These are phyloP conservation scores for Zalophus californianus DNA, from an alignment of 2,797 vertebrate genomes.

Conservation along the genomic window DNA sequence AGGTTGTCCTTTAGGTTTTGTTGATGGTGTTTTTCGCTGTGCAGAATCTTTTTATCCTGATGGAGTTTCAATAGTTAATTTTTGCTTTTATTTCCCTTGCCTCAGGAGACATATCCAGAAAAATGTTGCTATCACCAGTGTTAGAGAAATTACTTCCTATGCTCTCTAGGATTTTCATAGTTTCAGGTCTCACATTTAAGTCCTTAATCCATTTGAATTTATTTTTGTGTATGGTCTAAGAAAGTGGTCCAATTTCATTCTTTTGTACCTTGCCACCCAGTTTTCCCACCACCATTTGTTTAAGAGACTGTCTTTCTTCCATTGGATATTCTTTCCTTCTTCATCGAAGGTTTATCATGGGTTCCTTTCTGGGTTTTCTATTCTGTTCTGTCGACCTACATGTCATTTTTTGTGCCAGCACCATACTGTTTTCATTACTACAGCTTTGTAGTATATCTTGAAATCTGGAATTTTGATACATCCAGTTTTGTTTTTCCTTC, in stretches of 20 bases:
- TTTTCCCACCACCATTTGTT: background rate
- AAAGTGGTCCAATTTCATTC: background rate
- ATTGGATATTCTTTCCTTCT: background rate
- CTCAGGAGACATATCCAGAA: background rate
- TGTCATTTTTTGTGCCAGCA: background rate
- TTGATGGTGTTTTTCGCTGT: background rate
- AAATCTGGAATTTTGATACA: background rate
- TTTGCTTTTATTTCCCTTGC: background rate
- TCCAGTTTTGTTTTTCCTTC: background rate
- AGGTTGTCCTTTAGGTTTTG: background rate
- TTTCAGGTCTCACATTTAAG: background rate
- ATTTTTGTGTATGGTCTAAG: background rate
- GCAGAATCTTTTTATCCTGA: background rate
- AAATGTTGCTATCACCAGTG: background rate
- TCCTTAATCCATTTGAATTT: background rate
- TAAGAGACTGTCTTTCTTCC: background rate
- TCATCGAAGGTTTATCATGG: background rate
- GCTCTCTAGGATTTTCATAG: background rate
- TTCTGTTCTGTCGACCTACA: background rate
- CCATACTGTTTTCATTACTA: background rate
- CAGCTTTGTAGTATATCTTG: background rate
- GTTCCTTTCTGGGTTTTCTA: background rate
- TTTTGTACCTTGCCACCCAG: background rate
- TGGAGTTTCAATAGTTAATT: background rate
- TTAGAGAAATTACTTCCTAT: background rate